Evolutionary conservation across 2,888 invertebrate genomes (phyloP).

Genomic region (Sepioteuthis lessoniana): DNA sequence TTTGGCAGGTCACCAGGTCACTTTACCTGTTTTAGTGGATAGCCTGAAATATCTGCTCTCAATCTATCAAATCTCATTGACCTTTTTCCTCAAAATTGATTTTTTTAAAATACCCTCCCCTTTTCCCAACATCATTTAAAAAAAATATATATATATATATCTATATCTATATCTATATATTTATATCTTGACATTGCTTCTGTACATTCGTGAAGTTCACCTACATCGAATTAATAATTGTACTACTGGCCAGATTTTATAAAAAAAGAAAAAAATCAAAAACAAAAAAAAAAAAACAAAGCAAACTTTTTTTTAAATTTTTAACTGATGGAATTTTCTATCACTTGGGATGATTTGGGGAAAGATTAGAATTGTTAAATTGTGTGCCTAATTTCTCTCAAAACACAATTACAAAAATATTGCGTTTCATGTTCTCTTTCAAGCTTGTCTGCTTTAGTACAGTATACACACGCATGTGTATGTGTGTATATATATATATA

Average conservation of each 20-base stretch:
- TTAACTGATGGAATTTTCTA: background rate
- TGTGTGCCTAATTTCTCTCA: background rate
- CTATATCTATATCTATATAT: background rate
- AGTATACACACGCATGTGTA: background rate
- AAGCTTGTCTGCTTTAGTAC: background rate
- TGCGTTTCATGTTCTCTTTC: background rate
- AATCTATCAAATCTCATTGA: background rate
- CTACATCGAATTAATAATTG: background rate
- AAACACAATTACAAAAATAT: background rate
- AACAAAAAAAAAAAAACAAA: background rate
- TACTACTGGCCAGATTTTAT: background rate
- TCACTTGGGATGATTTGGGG: background rate
- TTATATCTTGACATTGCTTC: background rate
- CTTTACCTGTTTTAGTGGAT: background rate
- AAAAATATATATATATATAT: background rate
- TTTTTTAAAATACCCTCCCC: background rate
- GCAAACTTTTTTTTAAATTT: background rate
- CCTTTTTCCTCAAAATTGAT: background rate
- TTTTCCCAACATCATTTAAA: background rate
- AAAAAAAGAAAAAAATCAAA: background rate
- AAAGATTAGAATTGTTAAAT: background rate
- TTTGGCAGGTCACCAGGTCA: conserved; percentile 6
- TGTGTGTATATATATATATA: background rate
- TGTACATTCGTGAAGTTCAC: conserved; percentile 1
- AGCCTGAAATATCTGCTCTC: conserved; percentile 14